phyloP scores from a whole-genome alignment of 2,888 invertebrate genomes.

The Acrobasis consociella region DNA sequence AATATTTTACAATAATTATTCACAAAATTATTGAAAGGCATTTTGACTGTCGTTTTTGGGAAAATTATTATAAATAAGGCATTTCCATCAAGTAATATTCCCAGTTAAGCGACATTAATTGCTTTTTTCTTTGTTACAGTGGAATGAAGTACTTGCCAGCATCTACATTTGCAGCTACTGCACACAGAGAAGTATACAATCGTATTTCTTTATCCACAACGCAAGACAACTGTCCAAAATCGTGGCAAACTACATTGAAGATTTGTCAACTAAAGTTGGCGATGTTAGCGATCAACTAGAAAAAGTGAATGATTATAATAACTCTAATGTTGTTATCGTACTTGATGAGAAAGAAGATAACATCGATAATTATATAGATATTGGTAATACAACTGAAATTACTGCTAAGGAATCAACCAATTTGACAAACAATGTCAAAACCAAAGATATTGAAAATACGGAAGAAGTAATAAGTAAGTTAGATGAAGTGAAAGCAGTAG shows the following conservation, averaged over 20 bases:
- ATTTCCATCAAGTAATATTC: no score
- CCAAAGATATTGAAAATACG: background rate
- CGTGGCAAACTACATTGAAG: conserved; percentile 45
- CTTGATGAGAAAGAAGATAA: conserved; percentile 47
- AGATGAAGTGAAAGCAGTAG: conserved; percentile 14
- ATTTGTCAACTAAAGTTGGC: conserved; percentile 49
- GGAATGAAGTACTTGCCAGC: conserved; percentile 44
- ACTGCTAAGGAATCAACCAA: conserved; percentile 30
- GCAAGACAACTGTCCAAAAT: conserved; percentile 48
- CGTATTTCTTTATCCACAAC: conserved; percentile 54
- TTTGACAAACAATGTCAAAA: conserved; percentile 7
- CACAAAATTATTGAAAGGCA: no score
- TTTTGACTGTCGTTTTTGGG: no score
- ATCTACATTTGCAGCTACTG: conserved; percentile 48
- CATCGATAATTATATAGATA: conserved; percentile 39
- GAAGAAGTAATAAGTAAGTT: background rate
- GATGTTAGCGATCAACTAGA: conserved; percentile 45
- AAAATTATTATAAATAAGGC: no score
- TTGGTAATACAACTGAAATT: conserved; percentile 34
- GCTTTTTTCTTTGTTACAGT: conserved; percentile 38
- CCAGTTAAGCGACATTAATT: background rate
- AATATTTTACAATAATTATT: no score
- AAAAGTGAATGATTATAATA: conserved; percentile 32
- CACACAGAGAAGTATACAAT: conserved; percentile 50
- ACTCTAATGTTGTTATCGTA: conserved; percentile 53